These are phyloP conservation scores for Chrysemys picta DNA, from an alignment of 2,113 vertebrate genomes.

Conservation along the genomic window DNA sequence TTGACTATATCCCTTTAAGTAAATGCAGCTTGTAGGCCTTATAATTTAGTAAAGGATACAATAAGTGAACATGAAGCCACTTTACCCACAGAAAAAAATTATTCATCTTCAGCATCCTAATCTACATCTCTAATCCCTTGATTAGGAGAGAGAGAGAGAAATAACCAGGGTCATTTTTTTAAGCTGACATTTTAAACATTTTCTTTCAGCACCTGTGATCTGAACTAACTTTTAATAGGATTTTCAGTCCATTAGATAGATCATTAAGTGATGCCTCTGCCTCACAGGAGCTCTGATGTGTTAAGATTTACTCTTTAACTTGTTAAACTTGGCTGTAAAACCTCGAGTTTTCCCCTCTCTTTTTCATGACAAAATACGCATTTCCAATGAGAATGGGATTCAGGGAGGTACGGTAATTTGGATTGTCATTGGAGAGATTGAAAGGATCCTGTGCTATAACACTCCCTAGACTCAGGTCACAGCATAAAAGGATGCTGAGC, in stretches of 20 bases:
- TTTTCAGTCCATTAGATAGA: slow-evolving; percentile 13
- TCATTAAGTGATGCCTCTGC: not conserved
- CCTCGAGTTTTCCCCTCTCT: not conserved
- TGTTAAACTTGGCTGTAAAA: not conserved
- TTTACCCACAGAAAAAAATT: not conserved
- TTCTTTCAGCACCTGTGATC: slow-evolving; percentile 24
- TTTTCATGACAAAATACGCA: not conserved
- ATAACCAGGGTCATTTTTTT: not conserved
- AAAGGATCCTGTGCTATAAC: not conserved
- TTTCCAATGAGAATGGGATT: not conserved
- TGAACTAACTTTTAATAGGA: not conserved
- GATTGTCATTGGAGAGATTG: not conserved
- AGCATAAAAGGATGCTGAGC: not conserved
- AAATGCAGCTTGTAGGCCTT: not conserved
- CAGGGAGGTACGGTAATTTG: not conserved
- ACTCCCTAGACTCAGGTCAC: not conserved
- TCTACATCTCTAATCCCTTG: not conserved
- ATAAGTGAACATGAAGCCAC: not conserved
- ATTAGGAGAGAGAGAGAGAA: slow-evolving; percentile 14
- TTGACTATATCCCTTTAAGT: not conserved
- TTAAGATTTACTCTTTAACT: not conserved
- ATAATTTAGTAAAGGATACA: not conserved
- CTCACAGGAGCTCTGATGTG: not conserved
- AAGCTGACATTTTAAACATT: slow-evolving; percentile 15
- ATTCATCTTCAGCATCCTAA: not conserved